Conservation (phyloP, 2,797 vertebrate species). For the Myripristis jacobus region DNA sequence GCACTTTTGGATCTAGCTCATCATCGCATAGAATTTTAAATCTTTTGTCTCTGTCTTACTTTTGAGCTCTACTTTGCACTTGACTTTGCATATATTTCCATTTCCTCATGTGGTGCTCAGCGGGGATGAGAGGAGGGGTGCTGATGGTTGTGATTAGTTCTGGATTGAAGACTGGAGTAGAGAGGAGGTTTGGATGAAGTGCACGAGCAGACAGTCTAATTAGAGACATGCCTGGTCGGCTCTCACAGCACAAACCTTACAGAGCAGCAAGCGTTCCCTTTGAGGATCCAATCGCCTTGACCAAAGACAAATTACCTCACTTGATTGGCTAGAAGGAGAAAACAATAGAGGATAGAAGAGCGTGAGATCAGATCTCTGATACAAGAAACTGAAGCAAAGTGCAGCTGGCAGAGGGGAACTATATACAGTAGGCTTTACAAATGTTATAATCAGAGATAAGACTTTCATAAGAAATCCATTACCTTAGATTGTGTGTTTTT, state of each 20-base stretch:
- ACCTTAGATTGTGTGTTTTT: not conserved
- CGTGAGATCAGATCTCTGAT: conserved; percentile 43
- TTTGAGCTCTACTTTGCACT: conserved; percentile 32
- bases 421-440: conserved; percentile 9
- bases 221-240: conserved; percentile 64
- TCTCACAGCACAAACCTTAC: conserved; percentile 56
- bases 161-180: conserved; percentile 58
- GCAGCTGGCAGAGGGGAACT: conserved; percentile 7
- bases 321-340: conserved; percentile 45
- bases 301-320: conserved; percentile 58
- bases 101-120: conserved; percentile 61
- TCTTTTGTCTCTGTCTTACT: conserved; percentile 36
- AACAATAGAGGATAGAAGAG: conserved; percentile 36
- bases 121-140: conserved; percentile 50
- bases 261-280: conserved; percentile 48
- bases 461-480: conserved; percentile 2
- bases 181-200: conserved; percentile 59
- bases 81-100: conserved; percentile 67
- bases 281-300: conserved; percentile 45
- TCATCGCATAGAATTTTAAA: conserved; percentile 34
- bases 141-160: conserved; percentile 78
- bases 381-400: conserved; percentile 22
- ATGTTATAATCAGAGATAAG: conserved; percentile 20
- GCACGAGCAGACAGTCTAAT: conserved; percentile 61
- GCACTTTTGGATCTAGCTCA: conserved; percentile 24